These are phyloP conservation scores for Papilio polytes DNA, from an alignment of 1,140 invertebrate genomes.

Conservation along the genomic window DNA sequence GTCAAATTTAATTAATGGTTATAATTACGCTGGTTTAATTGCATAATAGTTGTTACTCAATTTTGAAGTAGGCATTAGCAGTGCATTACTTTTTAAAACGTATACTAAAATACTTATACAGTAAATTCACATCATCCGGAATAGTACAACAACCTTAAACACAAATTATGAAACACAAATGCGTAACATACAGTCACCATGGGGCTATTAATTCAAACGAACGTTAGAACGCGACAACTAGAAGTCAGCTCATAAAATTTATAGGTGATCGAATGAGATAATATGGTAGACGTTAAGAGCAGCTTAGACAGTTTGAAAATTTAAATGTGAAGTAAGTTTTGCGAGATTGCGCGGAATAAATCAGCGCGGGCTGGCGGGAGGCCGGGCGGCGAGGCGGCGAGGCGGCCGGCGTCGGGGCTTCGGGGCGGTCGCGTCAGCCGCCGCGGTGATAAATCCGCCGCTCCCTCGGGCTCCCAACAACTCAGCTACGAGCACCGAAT, in stretches of 20 bases:
- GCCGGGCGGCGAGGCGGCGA: slow-evolving; percentile 48
- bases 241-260: slow-evolving; percentile 82
- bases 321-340: slow-evolving; percentile 84
- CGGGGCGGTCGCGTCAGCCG: slow-evolving; percentile 57
- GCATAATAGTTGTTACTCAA: not conserved
- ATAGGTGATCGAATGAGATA: slow-evolving; percentile 83
- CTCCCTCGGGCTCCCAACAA: slow-evolving; percentile 75
- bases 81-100: not conserved
- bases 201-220: slow-evolving; percentile 76
- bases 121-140: not conserved
- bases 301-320: slow-evolving; percentile 84
- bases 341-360: slow-evolving; percentile 82
- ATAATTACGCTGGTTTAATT: not conserved
- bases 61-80: too few species aligned
- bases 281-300: slow-evolving; percentile 81
- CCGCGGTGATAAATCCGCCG: slow-evolving; percentile 76
- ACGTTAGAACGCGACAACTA: slow-evolving; percentile 75
- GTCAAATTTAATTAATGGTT: slow-evolving; percentile 7
- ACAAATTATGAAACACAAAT: slow-evolving; percentile 51
- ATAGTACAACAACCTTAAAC: not conserved
- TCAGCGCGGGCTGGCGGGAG: slow-evolving; percentile 65
- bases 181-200: slow-evolving; percentile 60
- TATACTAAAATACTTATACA: not conserved
- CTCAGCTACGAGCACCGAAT: slow-evolving; percentile 20
- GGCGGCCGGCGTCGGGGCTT: slow-evolving; percentile 3